Percentiles rank a stretch among this genome's conserved stretches.
phyloP scores from a whole-genome alignment of 2,888 invertebrate species.

The Apodemia duryi region DNA sequence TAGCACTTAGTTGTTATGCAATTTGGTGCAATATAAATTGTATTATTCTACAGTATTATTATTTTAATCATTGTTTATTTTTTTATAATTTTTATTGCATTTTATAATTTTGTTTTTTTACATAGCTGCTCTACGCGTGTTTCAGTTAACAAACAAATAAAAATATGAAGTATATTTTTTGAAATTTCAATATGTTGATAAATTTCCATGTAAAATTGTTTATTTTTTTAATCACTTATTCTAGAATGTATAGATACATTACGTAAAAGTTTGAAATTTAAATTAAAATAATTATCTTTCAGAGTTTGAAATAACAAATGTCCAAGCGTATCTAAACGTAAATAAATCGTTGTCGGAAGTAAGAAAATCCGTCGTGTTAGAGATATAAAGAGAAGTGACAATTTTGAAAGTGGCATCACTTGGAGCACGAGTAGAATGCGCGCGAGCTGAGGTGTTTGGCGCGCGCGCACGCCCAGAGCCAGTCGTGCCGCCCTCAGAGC shows the following conservation, averaged over 20 bases:
- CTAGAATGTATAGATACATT: not conserved
- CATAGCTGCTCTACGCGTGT: not conserved
- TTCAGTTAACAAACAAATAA: conserved; percentile 6
- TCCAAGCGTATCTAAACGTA: conserved; percentile 21
- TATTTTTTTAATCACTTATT: not conserved
- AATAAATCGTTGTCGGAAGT: conserved; percentile 10
- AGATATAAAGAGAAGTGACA: conserved; percentile 40
- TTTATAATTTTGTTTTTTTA: not conserved
- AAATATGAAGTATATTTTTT: not conserved
- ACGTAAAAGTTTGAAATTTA: not conserved
- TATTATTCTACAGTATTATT: not conserved
- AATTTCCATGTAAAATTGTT: not conserved
- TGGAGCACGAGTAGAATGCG: conserved; percentile 71
- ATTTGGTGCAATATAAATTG: conserved; percentile 26
- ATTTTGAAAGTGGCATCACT: conserved; percentile 66
- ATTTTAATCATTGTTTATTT: not conserved
- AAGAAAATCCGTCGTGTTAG: conserved; percentile 24
- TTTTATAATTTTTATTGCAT: not conserved
- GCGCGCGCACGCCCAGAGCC: conserved; percentile 69
- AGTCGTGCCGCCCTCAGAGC: conserved; percentile 74
- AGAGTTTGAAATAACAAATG: conserved; percentile 19
- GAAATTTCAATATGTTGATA: not conserved
- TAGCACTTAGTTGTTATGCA: conserved; percentile 27
- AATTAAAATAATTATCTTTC: conserved; percentile 10
- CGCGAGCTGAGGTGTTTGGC: conserved; percentile 70